Base-by-base conservation (phyloP, 2,113 vertebrate genomes). In the Triplophysa rosa region DNA sequence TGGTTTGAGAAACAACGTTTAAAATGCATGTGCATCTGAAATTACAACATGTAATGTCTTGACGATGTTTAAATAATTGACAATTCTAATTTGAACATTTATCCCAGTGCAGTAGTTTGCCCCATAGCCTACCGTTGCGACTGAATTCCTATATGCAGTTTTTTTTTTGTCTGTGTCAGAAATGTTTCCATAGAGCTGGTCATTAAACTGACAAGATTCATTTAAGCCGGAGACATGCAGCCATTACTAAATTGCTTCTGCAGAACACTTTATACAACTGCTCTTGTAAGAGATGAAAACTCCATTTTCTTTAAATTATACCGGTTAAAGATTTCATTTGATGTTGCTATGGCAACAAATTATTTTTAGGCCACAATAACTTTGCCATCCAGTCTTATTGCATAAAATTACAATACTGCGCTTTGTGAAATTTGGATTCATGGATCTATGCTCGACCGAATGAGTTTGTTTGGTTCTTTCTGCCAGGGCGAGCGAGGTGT, bases 401-500 rank as follows among this genome's bases (percentile, higher is more conserved):
- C 47, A 70, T 33, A 21, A 70, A 69, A 8, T 26, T 2, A 16
- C 49, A 37, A 16, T 1, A 21, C 26, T 33, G 2, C 6, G 6
- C 37, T 56, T 58, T 72, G 29, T 59, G 70, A 72, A 14, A 52
- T 54, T 70, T 33, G 8, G 17, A 45, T 7, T n/a, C 6, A 56
- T 56, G 52, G 5, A 56, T 17, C 52, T n/a, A 3, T 56, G 5
- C 40, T 67, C 11, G 23, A 45, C 65, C 37, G 47, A 14, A 65
- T 80, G 8, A 59, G 74, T n/a, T 12, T 52, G 42, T 89, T 40
- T 73, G 65, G 19, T 62, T 76, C 63, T 82, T 21, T 84, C 21
- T 77, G 1, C 75, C 85, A 99, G 98, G 98, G 97, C 4, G 98
- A 98, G 86, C 90, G 98, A 90, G 98, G 98, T 19, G 88, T 99